Conservation (phyloP, 2,113 vertebrate species). For the Heteronetta atricapilla region DNA sequence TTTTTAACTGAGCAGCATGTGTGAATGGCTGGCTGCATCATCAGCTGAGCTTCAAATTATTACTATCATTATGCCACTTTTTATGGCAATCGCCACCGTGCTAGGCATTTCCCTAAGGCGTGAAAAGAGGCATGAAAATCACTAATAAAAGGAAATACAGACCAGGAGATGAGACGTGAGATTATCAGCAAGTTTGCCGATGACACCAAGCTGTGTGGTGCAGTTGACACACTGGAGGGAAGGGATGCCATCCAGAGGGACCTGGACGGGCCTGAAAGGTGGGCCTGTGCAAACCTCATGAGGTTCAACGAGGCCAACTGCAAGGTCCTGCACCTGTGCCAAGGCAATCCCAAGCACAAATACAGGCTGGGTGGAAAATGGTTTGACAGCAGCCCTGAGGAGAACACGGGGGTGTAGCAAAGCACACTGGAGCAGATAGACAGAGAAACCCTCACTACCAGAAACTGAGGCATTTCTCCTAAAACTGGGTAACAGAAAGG, state of each 20-base stretch:
- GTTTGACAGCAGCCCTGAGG: too few relatives aligned
- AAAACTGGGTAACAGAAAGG: not conserved
- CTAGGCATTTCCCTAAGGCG: not conserved
- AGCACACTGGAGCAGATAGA: not conserved
- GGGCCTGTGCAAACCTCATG: too few relatives aligned
- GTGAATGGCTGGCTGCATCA: not conserved
- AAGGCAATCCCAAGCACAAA: too few relatives aligned
- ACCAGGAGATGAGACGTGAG: not conserved
- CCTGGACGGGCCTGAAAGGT: too few relatives aligned
- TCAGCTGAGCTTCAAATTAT: not conserved
- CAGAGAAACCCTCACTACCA: not conserved
- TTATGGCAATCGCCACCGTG: not conserved
- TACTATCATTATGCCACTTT: not conserved
- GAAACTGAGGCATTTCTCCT: not conserved
- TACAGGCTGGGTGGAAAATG: too few relatives aligned
- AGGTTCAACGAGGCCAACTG: too few relatives aligned
- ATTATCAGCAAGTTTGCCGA: not conserved
- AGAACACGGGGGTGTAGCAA: not conserved
- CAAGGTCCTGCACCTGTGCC: too few relatives aligned
- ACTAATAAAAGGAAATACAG: not conserved
- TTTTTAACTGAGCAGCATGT: not conserved
- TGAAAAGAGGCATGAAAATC: rapidly evolving
- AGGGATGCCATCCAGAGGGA: too few relatives aligned
- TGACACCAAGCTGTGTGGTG: too few relatives aligned
- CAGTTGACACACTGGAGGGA: too few relatives aligned